Conservation (phyloP, 1,140 invertebrate genomes). For the Bombus terrestris region DNA sequence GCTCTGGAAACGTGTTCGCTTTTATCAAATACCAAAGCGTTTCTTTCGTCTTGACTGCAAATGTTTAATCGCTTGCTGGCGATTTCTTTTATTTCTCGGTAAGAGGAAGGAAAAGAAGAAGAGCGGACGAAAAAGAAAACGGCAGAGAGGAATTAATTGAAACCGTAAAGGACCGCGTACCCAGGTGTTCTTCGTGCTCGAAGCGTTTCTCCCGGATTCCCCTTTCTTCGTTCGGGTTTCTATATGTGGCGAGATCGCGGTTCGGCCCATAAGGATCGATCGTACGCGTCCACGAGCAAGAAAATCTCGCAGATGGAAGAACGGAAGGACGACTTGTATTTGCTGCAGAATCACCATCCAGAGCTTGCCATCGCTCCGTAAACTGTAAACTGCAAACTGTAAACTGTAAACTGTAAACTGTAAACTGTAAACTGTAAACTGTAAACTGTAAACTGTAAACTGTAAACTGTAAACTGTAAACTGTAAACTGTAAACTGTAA, state of each 20-base stretch:
- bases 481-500: no score
- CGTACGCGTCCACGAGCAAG: constrained; percentile 18
- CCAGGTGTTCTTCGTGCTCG: constrained; percentile 31
- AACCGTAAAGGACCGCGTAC: constrained; percentile 11
- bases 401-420: rapidly evolving
- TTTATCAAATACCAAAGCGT: background rate
- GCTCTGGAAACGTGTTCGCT: background rate
- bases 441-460: no score
- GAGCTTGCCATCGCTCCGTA: constrained; percentile 28
- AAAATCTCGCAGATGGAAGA: constrained; percentile 26
- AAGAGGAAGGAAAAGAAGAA: background rate
- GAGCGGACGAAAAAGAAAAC: background rate
- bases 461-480: rapidly evolving
- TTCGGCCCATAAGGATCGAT: constrained; percentile 40
- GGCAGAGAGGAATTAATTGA: background rate
- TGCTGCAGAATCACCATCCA: constrained; percentile 8
- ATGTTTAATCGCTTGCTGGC: background rate
- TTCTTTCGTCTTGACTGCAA: background rate
- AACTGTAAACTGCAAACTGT: background rate
- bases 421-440: no score
- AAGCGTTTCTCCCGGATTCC: background rate
- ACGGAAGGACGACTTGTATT: constrained; percentile 56
- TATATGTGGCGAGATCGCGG: constrained; percentile 25
- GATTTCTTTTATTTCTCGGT: background rate
- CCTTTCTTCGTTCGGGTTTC: constrained; percentile 29